Conservation (phyloP, 2,113 vertebrate genomes). For the Shinisaurus crocodilurus region DNA sequence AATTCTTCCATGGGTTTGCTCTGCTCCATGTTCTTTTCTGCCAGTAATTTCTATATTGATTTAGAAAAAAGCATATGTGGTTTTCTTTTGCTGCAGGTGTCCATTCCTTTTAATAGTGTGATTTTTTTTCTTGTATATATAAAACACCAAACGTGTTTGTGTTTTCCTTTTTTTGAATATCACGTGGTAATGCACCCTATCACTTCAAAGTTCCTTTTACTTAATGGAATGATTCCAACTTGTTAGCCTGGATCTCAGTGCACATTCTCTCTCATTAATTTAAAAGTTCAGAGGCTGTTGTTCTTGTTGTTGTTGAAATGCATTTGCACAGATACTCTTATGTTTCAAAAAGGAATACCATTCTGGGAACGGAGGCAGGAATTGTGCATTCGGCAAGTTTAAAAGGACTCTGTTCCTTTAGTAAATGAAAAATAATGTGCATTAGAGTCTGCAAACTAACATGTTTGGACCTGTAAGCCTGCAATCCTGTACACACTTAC, state of each 20-base stretch:
- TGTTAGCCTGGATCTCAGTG: no score
- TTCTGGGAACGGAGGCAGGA: no score
- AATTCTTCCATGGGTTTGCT: neutral
- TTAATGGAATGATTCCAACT: no score
- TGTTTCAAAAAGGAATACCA: neutral
- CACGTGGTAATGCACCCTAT: no score
- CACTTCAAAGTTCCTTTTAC: no score
- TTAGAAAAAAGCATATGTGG: no score
- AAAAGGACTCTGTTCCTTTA: neutral
- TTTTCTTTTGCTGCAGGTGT: neutral
- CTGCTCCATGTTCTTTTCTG: neutral
- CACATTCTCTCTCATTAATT: no score
- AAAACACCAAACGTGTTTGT: neutral
- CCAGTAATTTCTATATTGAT: neutral
- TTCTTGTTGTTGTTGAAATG: no score
- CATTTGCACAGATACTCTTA: neutral
- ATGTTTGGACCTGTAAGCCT: neutral
- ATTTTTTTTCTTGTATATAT: neutral
- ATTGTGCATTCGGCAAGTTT: neutral
- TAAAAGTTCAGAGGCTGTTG: no score
- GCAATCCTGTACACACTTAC: no score
- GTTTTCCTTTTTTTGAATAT: neutral
- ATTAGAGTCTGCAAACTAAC: neutral
- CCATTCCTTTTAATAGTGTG: neutral
- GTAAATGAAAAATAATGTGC: neutral